Percentiles rank a stretch among this genome's conserved stretches.
Conservation (phyloP, 2,888 invertebrate species). For the Diplazon laetatorius region DNA sequence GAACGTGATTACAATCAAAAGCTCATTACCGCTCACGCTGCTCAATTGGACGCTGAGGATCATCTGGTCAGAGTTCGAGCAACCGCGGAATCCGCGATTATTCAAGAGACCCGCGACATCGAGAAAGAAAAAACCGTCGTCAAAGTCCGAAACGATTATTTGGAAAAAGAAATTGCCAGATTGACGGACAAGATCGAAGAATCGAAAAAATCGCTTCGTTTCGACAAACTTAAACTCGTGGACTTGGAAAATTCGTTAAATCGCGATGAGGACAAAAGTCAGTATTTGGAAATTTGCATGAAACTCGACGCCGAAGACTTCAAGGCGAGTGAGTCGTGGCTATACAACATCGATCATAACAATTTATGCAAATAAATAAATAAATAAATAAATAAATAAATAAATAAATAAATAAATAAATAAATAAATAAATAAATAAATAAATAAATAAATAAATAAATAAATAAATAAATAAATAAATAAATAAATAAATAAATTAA, state of each 20-base stretch:
- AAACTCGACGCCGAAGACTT: slow-evolving; percentile 88
- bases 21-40: slow-evolving; percentile 87
- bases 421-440: no score
- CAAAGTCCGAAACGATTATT: slow-evolving; percentile 80
- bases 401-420: background rate
- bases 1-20: slow-evolving; percentile 86
- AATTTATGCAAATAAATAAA: slow-evolving; percentile 5
- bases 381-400: background rate
- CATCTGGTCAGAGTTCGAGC: slow-evolving; percentile 84
- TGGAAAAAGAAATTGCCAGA: slow-evolving; percentile 83
- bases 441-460: no score
- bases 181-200: slow-evolving; percentile 86
- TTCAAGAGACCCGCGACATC: slow-evolving; percentile 83
- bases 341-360: background rate
- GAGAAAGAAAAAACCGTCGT: slow-evolving; percentile 83
- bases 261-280: slow-evolving; percentile 87
- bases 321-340: slow-evolving; percentile 81
- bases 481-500: no score
- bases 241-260: slow-evolving; percentile 90
- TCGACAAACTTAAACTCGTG: slow-evolving; percentile 87
- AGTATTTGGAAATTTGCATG: slow-evolving; percentile 88
- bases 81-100: slow-evolving; percentile 83
- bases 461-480: no score
- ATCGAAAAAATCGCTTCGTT: slow-evolving; percentile 87
- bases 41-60: slow-evolving; percentile 88